These are phyloP conservation scores for Silurus meridionalis DNA, from an alignment of 2,113 vertebrate species.

Conservation along the genomic window DNA sequence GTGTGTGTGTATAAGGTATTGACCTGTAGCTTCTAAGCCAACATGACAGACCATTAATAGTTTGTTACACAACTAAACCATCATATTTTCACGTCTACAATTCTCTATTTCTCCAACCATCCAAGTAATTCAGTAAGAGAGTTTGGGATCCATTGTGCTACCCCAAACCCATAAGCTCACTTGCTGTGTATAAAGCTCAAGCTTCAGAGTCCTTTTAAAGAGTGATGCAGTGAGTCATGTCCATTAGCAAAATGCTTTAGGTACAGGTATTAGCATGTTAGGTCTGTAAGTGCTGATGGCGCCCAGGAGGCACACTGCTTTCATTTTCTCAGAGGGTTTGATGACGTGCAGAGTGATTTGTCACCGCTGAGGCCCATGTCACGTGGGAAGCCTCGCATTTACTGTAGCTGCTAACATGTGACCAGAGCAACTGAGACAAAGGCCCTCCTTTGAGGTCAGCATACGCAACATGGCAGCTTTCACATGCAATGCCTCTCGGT, in stretches of 20 bases:
- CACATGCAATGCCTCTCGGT: conserved; percentile 42
- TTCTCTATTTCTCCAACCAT: background rate
- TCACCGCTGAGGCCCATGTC: conserved; percentile 13
- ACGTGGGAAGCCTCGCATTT: conserved; percentile 1
- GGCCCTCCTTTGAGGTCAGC: conserved; percentile 45
- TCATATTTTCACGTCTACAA: conserved; percentile 2
- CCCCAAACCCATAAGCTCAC: conserved; percentile 28
- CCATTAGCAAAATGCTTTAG: conserved; percentile 30
- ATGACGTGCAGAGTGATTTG: conserved; percentile 32
- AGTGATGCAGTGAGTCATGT: background rate
- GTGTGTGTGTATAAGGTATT: background rate
- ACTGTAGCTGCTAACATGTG: conserved; percentile 29
- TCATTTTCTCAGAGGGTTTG: conserved; percentile 26
- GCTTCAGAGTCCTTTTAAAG: conserved; percentile 9
- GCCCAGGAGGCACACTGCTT: conserved; percentile 22
- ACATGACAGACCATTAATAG: conserved; percentile 20
- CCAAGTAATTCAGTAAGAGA: conserved; percentile 23
- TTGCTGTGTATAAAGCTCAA: background rate
- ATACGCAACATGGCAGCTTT: conserved; percentile 36
- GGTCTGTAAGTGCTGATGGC: background rate
- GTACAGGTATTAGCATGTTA: conserved; percentile 26
- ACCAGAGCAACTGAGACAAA: conserved; percentile 33
- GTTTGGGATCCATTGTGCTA: conserved; percentile 46
- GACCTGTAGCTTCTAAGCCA: conserved; percentile 6
- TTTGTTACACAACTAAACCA: background rate